Evolutionary conservation across 2,113 vertebrate genomes (phyloP), one percentile per base, ranked within the genome.

Genomic region (Accipiter virgatus): DNA sequence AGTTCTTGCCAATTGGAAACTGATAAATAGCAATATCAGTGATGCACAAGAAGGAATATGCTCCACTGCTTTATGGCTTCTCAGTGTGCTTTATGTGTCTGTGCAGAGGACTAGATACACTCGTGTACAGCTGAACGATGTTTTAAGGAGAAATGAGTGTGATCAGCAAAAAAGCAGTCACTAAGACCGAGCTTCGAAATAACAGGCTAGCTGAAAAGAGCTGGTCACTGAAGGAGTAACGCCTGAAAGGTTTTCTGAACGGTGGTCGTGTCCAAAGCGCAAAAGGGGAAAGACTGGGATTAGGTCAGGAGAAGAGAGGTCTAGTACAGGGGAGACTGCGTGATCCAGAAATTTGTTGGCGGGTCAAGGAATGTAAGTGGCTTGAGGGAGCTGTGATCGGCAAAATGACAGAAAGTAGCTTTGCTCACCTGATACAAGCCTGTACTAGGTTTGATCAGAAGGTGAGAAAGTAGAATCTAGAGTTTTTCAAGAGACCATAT

Each of bases 391-490:
- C 72, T 86, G 59, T 9, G 5, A 26, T 78, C 80, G 55, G 82
- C 19, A 72, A 92, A 93, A 93, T 86, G 88, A 80, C 95, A 94
- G 80, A 72, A 90, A 93, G 94, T 38, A 75, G 80, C 52, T 97
- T 58, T 66, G 47, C 86, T 86, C 91, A 77, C 88, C 93, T 83
- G 91, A 92, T 94, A 90, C 8, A 34, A 53, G 71, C 53, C 75
- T 86, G 36, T 29, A 47, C 17, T 40, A 29, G 31, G 80, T 73
- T 88, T 66, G 83, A 72, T 86, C 45, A n/a, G 79, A 92, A 93
- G 75, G 91, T 70, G 82, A 86, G 93, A 95, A 90, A 94, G 82
- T 26, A 81, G 93, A 92, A 91, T 90, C 85, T 88, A 68, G 95
- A 90, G 88, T 27, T 94, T 88, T 95, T 86, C 90, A 92, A 95